phyloP scores from a whole-genome alignment of 1,140 invertebrate species.

The Neodiprion pinetum region DNA sequence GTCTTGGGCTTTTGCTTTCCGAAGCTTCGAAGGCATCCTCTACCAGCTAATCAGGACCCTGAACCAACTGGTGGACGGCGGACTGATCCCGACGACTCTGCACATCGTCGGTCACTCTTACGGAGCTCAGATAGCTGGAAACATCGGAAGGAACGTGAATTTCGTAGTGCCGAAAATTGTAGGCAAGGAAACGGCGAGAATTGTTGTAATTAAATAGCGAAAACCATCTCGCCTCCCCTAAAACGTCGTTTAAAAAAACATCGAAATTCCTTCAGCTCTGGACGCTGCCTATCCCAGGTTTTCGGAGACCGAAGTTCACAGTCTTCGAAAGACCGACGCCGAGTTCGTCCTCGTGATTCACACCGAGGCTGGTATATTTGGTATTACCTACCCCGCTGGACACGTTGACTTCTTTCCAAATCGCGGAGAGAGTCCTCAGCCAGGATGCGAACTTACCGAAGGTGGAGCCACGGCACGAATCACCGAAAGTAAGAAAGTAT shows the following conservation, averaged over 20 bases:
- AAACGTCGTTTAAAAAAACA: background rate
- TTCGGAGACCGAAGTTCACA: conserved; percentile 21
- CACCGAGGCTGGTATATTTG: conserved; percentile 64
- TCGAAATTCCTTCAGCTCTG: conserved; percentile 46
- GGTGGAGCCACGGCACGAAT: too few species aligned
- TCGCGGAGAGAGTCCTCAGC: conserved; percentile 66
- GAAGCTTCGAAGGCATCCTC: conserved; percentile 61
- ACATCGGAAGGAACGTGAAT: conserved; percentile 48
- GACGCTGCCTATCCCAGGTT: conserved; percentile 61
- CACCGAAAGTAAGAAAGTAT: too few species aligned
- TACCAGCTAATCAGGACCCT: conserved; percentile 27
- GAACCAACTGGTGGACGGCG: conserved; percentile 29
- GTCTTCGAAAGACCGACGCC: conserved; percentile 60
- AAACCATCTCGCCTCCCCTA: background rate
- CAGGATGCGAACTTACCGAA: conserved; percentile 62
- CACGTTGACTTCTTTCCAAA: conserved; percentile 76
- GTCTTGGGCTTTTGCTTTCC: conserved; percentile 64
- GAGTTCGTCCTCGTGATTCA: conserved; percentile 69
- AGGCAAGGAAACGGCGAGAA: conserved; percentile 7
- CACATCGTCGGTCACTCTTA: conserved; percentile 59
- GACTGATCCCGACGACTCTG: conserved; percentile 38
- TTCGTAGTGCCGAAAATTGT: conserved; percentile 46
- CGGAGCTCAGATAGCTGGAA: conserved; percentile 59
- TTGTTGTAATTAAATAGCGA: background rate
- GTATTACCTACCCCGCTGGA: conserved; percentile 55